Conservation (phyloP, 2,888 invertebrate species). For the Coenonympha glycerion region DNA sequence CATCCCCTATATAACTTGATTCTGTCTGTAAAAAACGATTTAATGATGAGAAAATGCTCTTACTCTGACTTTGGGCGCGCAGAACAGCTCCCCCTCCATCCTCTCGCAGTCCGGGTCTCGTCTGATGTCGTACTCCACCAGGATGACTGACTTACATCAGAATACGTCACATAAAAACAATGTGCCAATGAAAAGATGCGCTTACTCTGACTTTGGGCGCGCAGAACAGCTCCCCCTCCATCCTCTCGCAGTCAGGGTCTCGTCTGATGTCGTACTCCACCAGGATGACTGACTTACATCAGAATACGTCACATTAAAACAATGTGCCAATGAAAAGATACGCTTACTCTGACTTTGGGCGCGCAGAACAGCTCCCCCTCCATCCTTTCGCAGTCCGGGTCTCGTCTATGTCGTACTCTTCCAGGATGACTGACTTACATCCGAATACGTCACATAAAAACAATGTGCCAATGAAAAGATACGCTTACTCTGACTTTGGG, state of each 20-base stretch:
- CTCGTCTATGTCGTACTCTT: conserved; percentile 74
- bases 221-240: conserved; percentile 46
- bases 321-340: neutral
- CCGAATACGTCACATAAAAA: too few relatives aligned
- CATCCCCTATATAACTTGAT: too few relatives aligned
- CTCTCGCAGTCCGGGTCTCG: conserved; percentile 62
- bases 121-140: conserved; percentile 77
- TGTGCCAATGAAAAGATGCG: neutral
- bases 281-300: conserved; percentile 75
- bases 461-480: neutral
- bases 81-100: conserved; percentile 43
- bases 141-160: conserved; percentile 73
- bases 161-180: too few relatives aligned
- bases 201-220: conserved; percentile 45
- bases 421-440: conserved; percentile 77
- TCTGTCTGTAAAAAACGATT: too few relatives aligned
- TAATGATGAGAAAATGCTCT: neutral
- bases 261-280: conserved; percentile 76
- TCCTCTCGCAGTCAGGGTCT: conserved; percentile 60
- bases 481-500: conserved; percentile 39
- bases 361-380: conserved; percentile 50
- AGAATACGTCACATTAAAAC: too few relatives aligned
- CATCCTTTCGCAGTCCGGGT: conserved; percentile 59
- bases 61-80: conserved; percentile 48
- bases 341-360: conserved; percentile 39